A percentile compares a stretch with the other conserved stretches of the same genome.
Conservation (phyloP, 2,888 invertebrate genomes). For the Chaetogeoica ovagalla region DNA sequence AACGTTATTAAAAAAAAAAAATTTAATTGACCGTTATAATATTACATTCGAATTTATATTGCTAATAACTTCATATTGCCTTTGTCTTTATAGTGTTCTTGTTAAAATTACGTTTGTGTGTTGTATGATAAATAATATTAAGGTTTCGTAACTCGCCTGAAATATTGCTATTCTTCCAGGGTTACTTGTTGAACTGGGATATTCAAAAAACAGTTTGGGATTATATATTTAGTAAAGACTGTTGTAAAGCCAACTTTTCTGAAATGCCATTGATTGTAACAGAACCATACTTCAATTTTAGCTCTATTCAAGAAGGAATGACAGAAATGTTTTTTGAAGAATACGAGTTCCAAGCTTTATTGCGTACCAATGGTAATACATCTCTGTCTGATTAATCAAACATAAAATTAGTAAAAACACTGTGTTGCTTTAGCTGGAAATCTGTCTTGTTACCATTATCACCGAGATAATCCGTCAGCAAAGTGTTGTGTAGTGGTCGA, state of each 20-base stretch:
- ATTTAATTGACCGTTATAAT: too few species aligned
- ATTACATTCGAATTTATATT: too few species aligned
- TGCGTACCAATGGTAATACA: constrained; percentile 69
- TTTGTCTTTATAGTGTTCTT: too few species aligned
- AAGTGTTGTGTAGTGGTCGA: constrained; percentile 84
- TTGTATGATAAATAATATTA: too few species aligned
- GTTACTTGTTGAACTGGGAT: constrained; percentile 95
- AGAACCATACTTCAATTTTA: constrained; percentile 92
- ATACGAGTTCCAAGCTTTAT: constrained; percentile 83
- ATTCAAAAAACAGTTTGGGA: constrained; percentile 96
- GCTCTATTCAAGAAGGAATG: constrained; percentile 88
- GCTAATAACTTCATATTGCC: too few species aligned
- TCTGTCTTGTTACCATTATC: constrained; percentile 74
- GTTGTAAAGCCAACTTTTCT: constrained; percentile 74
- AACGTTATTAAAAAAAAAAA: too few species aligned
- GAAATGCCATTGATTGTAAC: constrained; percentile 85
- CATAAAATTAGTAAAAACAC: neutral
- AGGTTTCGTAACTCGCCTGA: too few species aligned
- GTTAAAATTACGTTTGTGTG: too few species aligned
- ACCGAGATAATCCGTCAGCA: constrained; percentile 63
- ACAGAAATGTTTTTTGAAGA: constrained; percentile 98
- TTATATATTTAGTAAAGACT: constrained; percentile 85
- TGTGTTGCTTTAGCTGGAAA: constrained; percentile 66
- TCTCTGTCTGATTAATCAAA: constrained; percentile 46
- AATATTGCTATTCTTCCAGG: constrained; percentile 61